A percentile compares a stretch with the other conserved stretches of the same genome.
phyloP scores from a whole-genome alignment of 2,113 vertebrate genomes.

The Heloderma charlesbogerti region DNA sequence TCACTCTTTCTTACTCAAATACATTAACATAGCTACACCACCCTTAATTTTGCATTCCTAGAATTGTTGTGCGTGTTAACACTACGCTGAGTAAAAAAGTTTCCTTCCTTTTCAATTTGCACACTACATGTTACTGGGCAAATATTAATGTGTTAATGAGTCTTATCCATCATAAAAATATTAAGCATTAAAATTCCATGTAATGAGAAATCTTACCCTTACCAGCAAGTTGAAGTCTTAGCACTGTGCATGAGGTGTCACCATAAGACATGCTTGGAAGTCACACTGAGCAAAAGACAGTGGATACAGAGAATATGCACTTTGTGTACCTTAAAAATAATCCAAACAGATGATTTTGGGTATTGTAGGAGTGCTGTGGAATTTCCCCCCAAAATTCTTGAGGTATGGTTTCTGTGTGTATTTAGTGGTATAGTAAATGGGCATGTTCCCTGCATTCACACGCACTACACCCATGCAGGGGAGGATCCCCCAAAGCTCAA shows the following conservation, averaged over 20 bases:
- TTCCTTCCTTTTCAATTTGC: neutral
- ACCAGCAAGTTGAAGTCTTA: constrained; percentile 3
- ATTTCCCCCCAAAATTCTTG: no score
- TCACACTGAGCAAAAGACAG: constrained; percentile 12
- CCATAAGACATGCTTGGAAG: neutral
- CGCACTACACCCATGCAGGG: neutral
- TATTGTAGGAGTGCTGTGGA: neutral
- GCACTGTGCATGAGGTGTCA: constrained; percentile 15
- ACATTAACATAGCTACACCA: neutral
- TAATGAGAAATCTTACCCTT: constrained; percentile 14
- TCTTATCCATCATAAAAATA: neutral
- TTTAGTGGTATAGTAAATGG: neutral
- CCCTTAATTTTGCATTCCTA: neutral
- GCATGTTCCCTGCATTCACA: neutral
- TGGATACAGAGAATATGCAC: neutral
- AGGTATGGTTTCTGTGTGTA: neutral
- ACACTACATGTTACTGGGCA: neutral
- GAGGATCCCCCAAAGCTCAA: neutral
- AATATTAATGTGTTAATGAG: accelerated
- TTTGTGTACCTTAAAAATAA: constrained; percentile 24
- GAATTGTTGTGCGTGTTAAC: neutral
- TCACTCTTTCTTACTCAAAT: no score
- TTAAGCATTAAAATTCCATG: neutral
- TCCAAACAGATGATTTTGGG: neutral
- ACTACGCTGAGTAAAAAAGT: neutral